phyloP scores from a whole-genome alignment of 2,113 vertebrate species.

The Litocranius walleri region DNA sequence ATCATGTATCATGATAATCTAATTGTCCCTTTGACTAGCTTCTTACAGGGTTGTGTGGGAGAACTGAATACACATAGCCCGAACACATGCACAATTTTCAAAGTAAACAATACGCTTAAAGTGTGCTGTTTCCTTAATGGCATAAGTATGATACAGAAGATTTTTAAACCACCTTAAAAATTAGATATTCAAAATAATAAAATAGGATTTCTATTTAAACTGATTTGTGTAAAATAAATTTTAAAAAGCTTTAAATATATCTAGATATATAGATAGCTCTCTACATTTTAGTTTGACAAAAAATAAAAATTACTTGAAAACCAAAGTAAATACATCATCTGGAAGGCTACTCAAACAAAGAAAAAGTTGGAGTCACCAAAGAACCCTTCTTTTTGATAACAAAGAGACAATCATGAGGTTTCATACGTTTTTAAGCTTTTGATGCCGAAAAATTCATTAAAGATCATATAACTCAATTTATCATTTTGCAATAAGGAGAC shows the following conservation, averaged over 20 bases:
- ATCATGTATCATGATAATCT: neutral
- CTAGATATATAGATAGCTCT: neutral
- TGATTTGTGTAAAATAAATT: neutral
- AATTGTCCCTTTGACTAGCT: constrained; percentile 22
- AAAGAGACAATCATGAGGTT: neutral
- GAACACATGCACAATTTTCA: neutral
- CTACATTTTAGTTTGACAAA: neutral
- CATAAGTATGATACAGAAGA: neutral
- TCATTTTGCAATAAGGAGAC: neutral
- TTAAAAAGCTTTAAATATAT: neutral
- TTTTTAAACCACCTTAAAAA: neutral
- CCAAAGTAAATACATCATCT: neutral
- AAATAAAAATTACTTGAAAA: neutral
- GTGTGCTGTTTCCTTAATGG: neutral
- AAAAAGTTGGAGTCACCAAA: neutral
- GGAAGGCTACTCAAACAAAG: neutral
- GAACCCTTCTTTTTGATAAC: neutral
- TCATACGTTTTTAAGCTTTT: neutral
- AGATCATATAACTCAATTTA: neutral
- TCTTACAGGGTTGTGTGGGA: neutral
- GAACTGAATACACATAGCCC: neutral
- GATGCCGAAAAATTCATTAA: neutral
- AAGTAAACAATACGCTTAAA: neutral
- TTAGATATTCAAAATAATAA: constrained; percentile 8
- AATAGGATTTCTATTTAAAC: neutral